Base-by-base conservation (phyloP, 2,113 vertebrate species). In the human region DNA sequence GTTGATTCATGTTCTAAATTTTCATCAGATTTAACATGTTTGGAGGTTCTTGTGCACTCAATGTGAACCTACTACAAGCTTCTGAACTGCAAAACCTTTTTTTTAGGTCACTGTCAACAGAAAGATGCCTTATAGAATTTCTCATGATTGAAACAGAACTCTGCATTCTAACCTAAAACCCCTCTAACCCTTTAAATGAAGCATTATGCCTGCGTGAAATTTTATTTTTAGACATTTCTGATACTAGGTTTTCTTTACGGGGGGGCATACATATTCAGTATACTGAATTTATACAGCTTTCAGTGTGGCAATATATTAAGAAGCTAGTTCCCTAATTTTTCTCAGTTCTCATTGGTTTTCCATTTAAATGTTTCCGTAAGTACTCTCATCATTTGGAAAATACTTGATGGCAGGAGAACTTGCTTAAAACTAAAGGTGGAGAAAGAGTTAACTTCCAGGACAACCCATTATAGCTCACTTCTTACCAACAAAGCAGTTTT, bases 211-310 rank as follows among this genome's bases (percentile, higher is more conserved):
- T 59, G 17, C 68, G 7, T 87, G 61, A 38, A 61, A 52, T 68
- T 88, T 95, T 52, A 66, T 70, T 95, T 89, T 59, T 59, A 66
- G 50, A 68, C 35, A 57, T 88, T 95, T 94, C 48, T 90, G 12
- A 64, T 64, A 38, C 8, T 96, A n/a, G 38, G 12, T 76, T 83
- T 75, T 88, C 22, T 80, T 78, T 87, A 75, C 52, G 12, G 30
- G 66, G 61, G 45, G 30, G 10, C 6, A 13, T 48, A 55, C 9
- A 50, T 68, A 66, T 70, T 85, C 27, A 90, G 27, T 86, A 30
- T 59, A 59, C 8, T 50, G 12, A 52, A 66, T 27, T 32, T 17
- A 79, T 4, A 16, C 11, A 72, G 59, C 3, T 61, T 89, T 79
- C 38, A 91, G n/a, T 75, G 32, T 81, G 35, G 55, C 72, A 14